Evolutionary conservation across 2,797 vertebrate genomes (phyloP).

Genomic region (Hydrocynus forskahlii): DNA sequence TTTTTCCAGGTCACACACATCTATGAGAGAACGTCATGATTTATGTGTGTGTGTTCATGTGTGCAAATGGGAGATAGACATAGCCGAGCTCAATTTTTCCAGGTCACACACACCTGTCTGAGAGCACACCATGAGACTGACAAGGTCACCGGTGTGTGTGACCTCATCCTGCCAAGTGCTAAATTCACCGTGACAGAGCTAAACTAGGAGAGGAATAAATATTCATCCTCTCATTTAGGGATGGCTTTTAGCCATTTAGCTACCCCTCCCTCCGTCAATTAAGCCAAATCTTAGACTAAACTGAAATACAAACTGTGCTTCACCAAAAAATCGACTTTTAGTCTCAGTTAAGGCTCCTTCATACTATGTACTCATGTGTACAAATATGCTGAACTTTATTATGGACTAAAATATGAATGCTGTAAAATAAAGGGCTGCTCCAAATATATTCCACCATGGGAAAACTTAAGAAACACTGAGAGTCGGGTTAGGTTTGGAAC

Average conservation of each 20-base stretch:
- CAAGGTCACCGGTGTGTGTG: constrained; percentile 21
- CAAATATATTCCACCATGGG: background rate
- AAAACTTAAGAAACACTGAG: background rate
- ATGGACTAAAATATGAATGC: background rate
- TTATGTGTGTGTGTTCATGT: background rate
- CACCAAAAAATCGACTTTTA: background rate
- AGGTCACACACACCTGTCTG: constrained; percentile 27
- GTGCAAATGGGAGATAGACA: background rate
- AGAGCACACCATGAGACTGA: background rate
- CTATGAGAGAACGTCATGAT: constrained; percentile 10
- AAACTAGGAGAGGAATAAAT: constrained; percentile 4
- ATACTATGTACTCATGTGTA: no score
- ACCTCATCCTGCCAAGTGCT: constrained; percentile 10
- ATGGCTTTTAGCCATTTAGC: background rate
- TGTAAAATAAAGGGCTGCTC: background rate
- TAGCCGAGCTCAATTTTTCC: constrained; percentile 2
- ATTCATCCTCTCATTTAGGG: background rate
- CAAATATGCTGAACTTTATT: background rate
- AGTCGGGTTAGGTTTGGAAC: background rate
- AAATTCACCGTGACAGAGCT: background rate
- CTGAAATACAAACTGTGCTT: background rate
- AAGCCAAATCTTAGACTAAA: background rate
- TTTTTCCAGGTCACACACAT: constrained; percentile 16
- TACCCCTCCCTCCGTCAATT: background rate
- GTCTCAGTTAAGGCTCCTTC: background rate